These are phyloP conservation scores for Onychomys arenicola DNA, from an alignment of 2,797 vertebrate genomes.

Conservation along the genomic window DNA sequence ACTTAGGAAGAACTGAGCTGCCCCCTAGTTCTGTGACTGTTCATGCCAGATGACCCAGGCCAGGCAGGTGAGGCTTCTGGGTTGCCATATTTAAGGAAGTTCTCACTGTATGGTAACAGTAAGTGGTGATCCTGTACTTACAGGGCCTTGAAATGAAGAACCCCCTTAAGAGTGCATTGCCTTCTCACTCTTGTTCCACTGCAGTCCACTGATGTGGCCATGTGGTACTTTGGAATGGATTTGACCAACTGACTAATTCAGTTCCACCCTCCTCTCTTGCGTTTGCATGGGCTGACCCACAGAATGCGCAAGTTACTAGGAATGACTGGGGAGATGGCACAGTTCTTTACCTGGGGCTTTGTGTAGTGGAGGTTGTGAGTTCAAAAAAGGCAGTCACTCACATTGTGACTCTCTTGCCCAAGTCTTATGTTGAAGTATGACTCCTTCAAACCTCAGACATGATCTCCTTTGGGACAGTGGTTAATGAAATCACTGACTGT, in stretches of 20 bases:
- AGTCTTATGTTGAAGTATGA: not conserved
- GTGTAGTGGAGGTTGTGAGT: not conserved
- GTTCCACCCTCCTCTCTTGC: fast-evolving
- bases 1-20: not conserved
- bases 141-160: not conserved
- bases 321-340: fast-evolving
- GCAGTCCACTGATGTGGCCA: not conserved
- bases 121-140: not conserved
- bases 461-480: not conserved
- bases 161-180: fast-evolving
- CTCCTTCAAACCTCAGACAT: not conserved
- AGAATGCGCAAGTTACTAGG: fast-evolving
- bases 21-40: fast-evolving
- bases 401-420: too few relatives aligned
- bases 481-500: not conserved
- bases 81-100: not conserved
- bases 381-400: fast-evolving
- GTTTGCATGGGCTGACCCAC: not conserved
- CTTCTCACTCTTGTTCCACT: too few relatives aligned
- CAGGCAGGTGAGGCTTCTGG: fast-evolving
- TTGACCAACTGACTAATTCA: fast-evolving
- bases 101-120: not conserved
- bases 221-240: fast-evolving
- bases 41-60: not conserved
- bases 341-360: fast-evolving